Conservation (phyloP, 2,113 vertebrate genomes). For the Nycticebus coucang region DNA sequence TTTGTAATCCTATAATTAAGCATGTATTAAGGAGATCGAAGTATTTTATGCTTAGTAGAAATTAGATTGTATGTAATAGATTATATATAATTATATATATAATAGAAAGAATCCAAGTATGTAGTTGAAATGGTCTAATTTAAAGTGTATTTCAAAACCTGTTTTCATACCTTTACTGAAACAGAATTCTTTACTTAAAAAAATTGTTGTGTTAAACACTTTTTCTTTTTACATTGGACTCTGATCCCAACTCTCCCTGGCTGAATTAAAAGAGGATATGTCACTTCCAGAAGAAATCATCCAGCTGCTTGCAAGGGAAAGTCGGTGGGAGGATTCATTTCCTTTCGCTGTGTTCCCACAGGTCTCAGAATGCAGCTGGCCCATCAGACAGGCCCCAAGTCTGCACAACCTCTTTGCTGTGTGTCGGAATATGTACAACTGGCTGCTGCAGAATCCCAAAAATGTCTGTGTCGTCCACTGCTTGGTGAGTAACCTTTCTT, state of each 20-base stretch:
- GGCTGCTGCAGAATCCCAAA: slow-evolving; percentile 98
- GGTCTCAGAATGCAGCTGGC: slow-evolving; percentile 99
- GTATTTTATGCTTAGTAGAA: slow-evolving; percentile 42
- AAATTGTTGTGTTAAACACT: not conserved
- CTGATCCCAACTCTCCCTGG: not conserved
- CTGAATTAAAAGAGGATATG: not conserved
- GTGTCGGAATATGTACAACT: slow-evolving; percentile 99
- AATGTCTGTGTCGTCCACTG: slow-evolving; percentile 99
- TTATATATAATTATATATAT: not conserved
- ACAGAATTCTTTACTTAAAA: slow-evolving; percentile 3
- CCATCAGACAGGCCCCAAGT: slow-evolving; percentile 94
- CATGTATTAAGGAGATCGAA: slow-evolving; percentile 1
- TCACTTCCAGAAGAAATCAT: not conserved
- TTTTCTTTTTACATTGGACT: not conserved
- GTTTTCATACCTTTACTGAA: slow-evolving; percentile 10
- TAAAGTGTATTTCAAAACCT: slow-evolving; percentile 34
- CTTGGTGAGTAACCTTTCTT: slow-evolving; percentile 90
- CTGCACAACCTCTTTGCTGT: slow-evolving; percentile 98
- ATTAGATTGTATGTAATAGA: slow-evolving; percentile 27
- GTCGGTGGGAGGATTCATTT: not conserved
- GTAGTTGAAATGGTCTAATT: not conserved
- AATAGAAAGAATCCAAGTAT: not conserved
- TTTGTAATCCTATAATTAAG: slow-evolving; percentile 9
- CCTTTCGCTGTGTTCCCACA: slow-evolving; percentile 72
- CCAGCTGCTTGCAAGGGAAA: not conserved